These are phyloP conservation scores for Pogonomyrmex barbatus DNA, from an alignment of 1,140 invertebrate species.

Conservation along the genomic window DNA sequence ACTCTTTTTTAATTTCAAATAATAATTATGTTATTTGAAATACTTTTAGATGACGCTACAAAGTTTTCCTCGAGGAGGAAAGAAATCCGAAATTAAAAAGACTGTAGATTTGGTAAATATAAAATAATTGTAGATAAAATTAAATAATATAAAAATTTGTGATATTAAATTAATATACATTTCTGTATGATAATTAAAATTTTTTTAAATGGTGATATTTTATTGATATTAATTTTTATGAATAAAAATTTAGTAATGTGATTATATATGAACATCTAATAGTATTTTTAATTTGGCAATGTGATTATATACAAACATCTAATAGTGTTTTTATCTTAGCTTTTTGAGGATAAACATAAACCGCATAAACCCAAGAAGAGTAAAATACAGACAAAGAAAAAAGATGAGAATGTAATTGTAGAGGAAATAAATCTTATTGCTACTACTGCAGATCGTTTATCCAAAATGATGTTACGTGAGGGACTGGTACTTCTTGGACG, in stretches of 20 bases:
- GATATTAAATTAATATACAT: neutral
- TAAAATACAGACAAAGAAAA: constrained; percentile 37
- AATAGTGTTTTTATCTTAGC: constrained; percentile 33
- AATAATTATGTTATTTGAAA: constrained; percentile 15
- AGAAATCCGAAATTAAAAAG: constrained; percentile 64
- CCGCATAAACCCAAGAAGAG: constrained; percentile 27
- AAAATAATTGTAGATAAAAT: neutral
- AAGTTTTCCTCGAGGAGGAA: constrained; percentile 78
- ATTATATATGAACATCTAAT: constrained; percentile 8
- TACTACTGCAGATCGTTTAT: constrained; percentile 76
- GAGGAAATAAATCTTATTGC: constrained; percentile 56
- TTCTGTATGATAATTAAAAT: neutral
- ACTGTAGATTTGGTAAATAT: constrained; percentile 64
- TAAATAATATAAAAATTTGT: neutral
- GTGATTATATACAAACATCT: constrained; percentile 15
- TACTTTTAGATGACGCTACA: constrained; percentile 76
- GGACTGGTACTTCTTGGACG: constrained; percentile 87
- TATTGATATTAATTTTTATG: neutral
- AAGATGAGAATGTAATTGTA: neutral
- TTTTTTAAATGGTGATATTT: neutral
- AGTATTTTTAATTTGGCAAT: constrained; percentile 35
- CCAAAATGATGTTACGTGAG: constrained; percentile 74
- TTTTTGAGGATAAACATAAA: constrained; percentile 49
- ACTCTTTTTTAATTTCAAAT: neutral
- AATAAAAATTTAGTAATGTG: neutral